phyloP scores from a whole-genome alignment of 1,140 invertebrate species.

The Drosophila parabipectinata region DNA sequence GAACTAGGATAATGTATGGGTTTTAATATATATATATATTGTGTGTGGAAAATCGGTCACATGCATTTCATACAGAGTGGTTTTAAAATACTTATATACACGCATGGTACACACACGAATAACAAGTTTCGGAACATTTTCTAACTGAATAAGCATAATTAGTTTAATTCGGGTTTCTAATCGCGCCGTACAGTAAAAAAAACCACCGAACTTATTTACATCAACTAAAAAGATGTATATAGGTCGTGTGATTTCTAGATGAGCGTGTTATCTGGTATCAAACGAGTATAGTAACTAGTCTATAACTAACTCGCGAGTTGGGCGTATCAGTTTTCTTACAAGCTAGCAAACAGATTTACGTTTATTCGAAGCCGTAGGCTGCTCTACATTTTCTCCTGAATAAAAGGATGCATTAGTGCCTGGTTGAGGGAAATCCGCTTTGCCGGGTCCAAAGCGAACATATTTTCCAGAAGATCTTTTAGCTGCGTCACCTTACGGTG shows the following conservation, averaged over 20 bases:
- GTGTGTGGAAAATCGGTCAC: conserved; percentile 28
- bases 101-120: conserved; percentile 30
- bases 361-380: conserved; percentile 34
- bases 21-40: conserved; percentile 25
- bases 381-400: conserved; percentile 92
- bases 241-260: conserved; percentile 27
- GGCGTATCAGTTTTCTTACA: conserved; percentile 45
- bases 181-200: conserved; percentile 40
- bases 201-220: conserved; percentile 51
- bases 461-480: conserved; percentile 96
- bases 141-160: conserved; percentile 38
- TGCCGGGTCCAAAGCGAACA: conserved; percentile 95
- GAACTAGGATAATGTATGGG: conserved; percentile 7
- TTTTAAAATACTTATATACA: conserved; percentile 38
- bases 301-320: conserved; percentile 47
- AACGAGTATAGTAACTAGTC: conserved; percentile 37
- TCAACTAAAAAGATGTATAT: conserved; percentile 19
- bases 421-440: conserved; percentile 97
- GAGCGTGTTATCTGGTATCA: conserved; percentile 33
- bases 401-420: conserved; percentile 97
- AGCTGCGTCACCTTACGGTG: conserved; percentile 95
- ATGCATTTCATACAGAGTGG: conserved; percentile 34
- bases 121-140: conserved; percentile 26
- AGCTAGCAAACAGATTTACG: conserved; percentile 66
- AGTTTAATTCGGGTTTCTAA: conserved; percentile 39